Conservation (phyloP, 2,113 vertebrate species). For the Zosterops borbonicus region DNA sequence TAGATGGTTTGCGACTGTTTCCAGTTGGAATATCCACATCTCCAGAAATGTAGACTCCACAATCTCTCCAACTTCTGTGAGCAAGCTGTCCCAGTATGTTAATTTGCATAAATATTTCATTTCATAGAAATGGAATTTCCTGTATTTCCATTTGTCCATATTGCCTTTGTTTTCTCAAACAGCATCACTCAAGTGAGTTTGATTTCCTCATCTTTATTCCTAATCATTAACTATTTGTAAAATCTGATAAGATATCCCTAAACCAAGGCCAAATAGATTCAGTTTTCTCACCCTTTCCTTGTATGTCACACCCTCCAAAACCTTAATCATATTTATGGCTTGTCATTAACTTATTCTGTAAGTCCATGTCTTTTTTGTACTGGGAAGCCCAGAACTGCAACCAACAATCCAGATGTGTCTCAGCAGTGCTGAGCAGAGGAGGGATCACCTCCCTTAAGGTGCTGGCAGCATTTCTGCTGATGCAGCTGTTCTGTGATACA, state of each 20-base stretch:
- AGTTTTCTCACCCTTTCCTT: neutral
- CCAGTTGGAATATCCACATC: neutral
- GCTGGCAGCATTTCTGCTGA: neutral
- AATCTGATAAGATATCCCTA: neutral
- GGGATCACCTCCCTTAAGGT: neutral
- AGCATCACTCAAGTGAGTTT: neutral
- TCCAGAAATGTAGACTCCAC: neutral
- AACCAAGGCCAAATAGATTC: neutral
- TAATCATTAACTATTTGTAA: neutral
- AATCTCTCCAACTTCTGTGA: neutral
- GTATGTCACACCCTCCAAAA: neutral
- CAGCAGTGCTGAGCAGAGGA: neutral
- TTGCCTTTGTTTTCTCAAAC: neutral
- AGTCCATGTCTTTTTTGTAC: neutral
- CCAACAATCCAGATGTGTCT: neutral
- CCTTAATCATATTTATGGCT: neutral
- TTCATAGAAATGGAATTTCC: neutral
- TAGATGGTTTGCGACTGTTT: neutral
- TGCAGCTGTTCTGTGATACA: neutral
- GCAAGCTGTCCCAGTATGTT: neutral
- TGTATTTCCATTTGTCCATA: neutral
- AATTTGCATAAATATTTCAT: neutral
- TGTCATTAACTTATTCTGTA: neutral
- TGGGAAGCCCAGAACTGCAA: neutral
- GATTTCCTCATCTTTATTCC: neutral